These are phyloP conservation scores for Lithophane ornitopus DNA, from an alignment of 2,888 invertebrate species.

Conservation along the genomic window DNA sequence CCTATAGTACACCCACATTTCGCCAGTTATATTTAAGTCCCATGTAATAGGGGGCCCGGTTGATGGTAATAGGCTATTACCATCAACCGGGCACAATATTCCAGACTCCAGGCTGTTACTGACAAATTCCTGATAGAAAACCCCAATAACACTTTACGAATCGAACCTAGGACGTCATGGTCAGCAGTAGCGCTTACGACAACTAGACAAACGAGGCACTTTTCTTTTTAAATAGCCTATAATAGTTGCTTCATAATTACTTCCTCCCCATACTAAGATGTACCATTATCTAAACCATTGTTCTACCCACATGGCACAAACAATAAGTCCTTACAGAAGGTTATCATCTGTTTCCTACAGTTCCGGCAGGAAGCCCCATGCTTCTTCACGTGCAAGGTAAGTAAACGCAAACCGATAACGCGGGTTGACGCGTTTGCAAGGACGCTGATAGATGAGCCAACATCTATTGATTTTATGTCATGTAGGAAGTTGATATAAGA, in stretches of 20 bases:
- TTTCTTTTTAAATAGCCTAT: no score
- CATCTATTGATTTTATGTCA: slow-evolving; percentile 32
- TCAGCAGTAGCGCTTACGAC: no score
- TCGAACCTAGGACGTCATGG: no score
- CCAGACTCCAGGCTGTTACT: no score
- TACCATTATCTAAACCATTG: slow-evolving; percentile 18
- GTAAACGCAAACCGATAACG: slow-evolving; percentile 53
- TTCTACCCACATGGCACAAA: slow-evolving; percentile 10
- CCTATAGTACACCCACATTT: no score
- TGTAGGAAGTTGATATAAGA: background rate
- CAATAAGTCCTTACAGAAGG: slow-evolving; percentile 33
- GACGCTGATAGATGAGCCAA: slow-evolving; percentile 22
- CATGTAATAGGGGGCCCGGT: no score
- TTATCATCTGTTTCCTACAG: slow-evolving; percentile 43
- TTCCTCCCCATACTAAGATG: slow-evolving; percentile 1
- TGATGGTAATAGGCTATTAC: no score
- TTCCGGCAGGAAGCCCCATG: slow-evolving; percentile 56
- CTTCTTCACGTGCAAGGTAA: slow-evolving; percentile 41
- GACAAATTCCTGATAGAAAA: no score
- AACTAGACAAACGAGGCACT: no score
- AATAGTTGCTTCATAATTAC: slow-evolving; percentile 12
- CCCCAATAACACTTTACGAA: no score
- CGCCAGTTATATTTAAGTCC: no score
- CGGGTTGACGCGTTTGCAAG: slow-evolving; percentile 18
- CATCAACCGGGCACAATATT: no score